Percentiles rank a stretch among this genome's conserved stretches.
Evolutionary conservation across 1,140 invertebrate species (phyloP).

Genomic region (Sycophaga agraensis): DNA sequence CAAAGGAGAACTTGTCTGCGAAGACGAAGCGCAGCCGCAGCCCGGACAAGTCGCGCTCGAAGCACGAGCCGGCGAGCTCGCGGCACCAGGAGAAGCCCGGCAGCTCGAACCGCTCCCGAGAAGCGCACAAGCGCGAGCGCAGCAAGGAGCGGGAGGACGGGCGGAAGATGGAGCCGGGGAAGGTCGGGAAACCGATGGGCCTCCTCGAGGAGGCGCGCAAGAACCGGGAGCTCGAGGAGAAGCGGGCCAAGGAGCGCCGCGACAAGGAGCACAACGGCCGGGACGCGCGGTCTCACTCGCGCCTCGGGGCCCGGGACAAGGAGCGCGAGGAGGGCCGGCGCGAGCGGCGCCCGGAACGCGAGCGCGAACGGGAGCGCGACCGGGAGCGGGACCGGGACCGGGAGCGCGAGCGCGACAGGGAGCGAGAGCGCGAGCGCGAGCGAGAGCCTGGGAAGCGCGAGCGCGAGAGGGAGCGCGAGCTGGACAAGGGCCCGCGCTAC

Average conservation of each 20-base stretch:
- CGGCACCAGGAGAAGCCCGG: conserved; percentile 50
- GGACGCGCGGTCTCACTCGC: conserved; percentile 44
- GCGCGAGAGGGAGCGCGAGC: not conserved
- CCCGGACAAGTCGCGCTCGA: conserved; percentile 51
- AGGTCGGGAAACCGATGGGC: conserved; percentile 30
- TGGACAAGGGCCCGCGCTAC: conserved; percentile 36
- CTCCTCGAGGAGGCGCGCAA: conserved; percentile 49
- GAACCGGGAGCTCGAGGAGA: not conserved
- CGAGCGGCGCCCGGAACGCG: conserved; percentile 35
- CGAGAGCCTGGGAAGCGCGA: conserved; percentile 29
- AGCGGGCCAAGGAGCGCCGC: conserved; percentile 42
- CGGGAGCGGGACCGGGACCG: conserved; percentile 42
- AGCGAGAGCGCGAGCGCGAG: conserved; percentile 40
- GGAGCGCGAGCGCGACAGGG: conserved; percentile 50
- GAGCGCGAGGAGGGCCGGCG: conserved; percentile 46
- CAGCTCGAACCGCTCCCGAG: conserved; percentile 48
- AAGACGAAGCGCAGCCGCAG: conserved; percentile 50
- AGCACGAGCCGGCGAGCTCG: conserved; percentile 40
- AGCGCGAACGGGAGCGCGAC: conserved; percentile 37
- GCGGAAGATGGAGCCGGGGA: conserved; percentile 39
- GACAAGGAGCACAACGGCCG: conserved; percentile 46
- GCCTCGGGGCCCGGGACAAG: conserved; percentile 45
- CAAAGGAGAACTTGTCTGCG: conserved; percentile 36
- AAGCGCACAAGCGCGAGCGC: conserved; percentile 49
- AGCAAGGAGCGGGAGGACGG: conserved; percentile 45